Evolutionary conservation across 2,113 vertebrate genomes (phyloP).

Genomic region (Cebus imitator): DNA sequence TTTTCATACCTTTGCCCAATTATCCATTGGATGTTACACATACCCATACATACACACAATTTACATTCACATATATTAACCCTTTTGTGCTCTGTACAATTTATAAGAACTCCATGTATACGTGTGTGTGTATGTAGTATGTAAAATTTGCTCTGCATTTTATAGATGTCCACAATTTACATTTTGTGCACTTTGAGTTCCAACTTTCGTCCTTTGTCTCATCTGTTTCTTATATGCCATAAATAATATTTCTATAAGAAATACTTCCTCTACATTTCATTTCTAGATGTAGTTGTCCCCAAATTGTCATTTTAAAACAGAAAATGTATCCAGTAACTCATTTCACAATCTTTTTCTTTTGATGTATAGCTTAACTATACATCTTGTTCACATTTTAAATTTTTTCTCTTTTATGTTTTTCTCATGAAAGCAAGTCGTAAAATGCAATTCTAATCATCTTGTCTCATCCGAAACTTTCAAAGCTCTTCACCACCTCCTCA

Average conservation of each 20-base stretch:
- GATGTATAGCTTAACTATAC: neutral
- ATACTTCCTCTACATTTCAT: neutral
- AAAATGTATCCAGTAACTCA: neutral
- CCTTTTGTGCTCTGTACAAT: neutral
- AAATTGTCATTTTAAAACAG: neutral
- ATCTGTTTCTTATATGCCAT: neutral
- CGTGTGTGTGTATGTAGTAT: neutral
- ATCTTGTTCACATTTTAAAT: neutral
- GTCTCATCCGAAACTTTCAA: neutral
- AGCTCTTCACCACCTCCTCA: neutral
- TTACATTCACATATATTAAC: neutral
- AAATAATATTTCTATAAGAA: neutral
- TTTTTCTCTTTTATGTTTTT: neutral
- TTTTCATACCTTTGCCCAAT: neutral
- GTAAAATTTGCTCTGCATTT: neutral
- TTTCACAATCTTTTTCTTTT: constrained; percentile 2
- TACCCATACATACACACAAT: neutral
- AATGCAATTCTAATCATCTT: neutral
- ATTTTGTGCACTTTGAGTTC: neutral
- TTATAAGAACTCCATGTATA: neutral
- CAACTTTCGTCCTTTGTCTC: neutral
- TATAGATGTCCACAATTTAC: neutral
- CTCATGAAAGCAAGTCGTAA: constrained; percentile 2
- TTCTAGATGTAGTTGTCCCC: neutral
- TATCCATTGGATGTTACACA: neutral